Evolutionary conservation across 2,888 invertebrate genomes (phyloP), one percentile per base, ranked within the genome.

Genomic region (Agrenia bidenticulata): DNA sequence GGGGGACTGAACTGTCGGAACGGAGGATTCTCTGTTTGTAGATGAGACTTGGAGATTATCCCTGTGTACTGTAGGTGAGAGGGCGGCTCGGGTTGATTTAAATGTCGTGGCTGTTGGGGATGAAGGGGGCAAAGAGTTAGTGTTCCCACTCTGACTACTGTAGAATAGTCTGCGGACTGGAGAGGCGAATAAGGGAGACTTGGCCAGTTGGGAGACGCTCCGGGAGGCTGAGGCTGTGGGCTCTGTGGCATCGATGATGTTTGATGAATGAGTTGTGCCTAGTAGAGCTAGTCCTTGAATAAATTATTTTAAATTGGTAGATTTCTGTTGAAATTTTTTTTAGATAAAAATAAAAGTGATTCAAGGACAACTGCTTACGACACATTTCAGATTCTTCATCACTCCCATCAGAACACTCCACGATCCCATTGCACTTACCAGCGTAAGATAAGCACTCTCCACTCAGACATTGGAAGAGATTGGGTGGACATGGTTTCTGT

Each of bases 351-450:
- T 19, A 45, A n/a, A 15, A 17, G 45, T 9, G 45, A 45, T 17
- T 15, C 5, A 4, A 45, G 5, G 45, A 9, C n/a, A 19, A 5
- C n/a, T 45, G 59, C 56, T 50, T 63, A 60, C 67, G 61, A 42
- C 70, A 70, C 62, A 70, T 61, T 32, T 66, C 66, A 23, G 58
- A 53, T 17, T 67, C 67, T 49, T 70, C 70, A 26, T 70, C 70
- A 17, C 61, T 61, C 1, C 39, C 57, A 54, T 67, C 64, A 19
- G 42, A 50, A 26, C 67, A 67, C 24, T 67, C 67, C n/a, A 67
- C 51, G n/a, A 63, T 67, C 19, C 63, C 60, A 39, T 67, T 67
- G 32, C 67, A 67, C 26, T 67, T 59, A 13, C 59, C 55, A 15
- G 67, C 50, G 24, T 67, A 67, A 4, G 67, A 60, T 13, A 67